A percentile compares a stretch with the other conserved stretches of the same genome.
phyloP scores from a whole-genome alignment of 2,888 invertebrate species.

The Caenorhabditis plicata region DNA sequence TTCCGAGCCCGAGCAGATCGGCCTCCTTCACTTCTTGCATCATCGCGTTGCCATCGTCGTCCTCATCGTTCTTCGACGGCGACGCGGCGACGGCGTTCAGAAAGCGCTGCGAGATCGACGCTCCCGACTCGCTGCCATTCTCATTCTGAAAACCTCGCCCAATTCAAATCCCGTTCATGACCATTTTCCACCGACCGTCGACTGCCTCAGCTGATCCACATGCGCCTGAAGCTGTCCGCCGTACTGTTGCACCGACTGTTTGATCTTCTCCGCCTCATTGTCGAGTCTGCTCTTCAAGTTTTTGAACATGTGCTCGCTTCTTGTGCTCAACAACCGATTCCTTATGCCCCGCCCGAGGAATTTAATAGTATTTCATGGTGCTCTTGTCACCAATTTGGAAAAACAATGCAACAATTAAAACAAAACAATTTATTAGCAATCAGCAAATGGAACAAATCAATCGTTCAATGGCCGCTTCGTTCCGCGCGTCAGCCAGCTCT shows the following conservation, averaged over 20 bases:
- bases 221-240: constrained; percentile 57
- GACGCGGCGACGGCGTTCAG: constrained; percentile 7
- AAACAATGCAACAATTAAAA: neutral
- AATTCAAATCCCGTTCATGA: neutral
- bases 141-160: constrained; percentile 53
- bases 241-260: constrained; percentile 53
- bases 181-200: constrained; percentile 34
- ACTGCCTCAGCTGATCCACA: constrained; percentile 47
- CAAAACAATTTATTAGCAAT: constrained; percentile 1
- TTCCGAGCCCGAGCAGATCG: constrained; percentile 47
- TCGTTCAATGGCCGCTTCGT: neutral
- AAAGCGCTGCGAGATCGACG: constrained; percentile 33
- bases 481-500: constrained; percentile 1
- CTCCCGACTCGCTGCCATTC: constrained; percentile 54
- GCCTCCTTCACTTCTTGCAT: constrained; percentile 47
- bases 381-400: neutral
- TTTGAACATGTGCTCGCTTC: constrained; percentile 59
- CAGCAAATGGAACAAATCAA: neutral
- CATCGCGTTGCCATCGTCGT: constrained; percentile 16
- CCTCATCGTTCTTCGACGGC: neutral
- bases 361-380: neutral
- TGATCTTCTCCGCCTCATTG: constrained; percentile 61
- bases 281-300: constrained; percentile 61
- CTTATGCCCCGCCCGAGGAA: neutral
- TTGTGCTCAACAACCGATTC: neutral